phyloP scores from a whole-genome alignment of 2,888 invertebrate species.

The Exocentrus adspersus region DNA sequence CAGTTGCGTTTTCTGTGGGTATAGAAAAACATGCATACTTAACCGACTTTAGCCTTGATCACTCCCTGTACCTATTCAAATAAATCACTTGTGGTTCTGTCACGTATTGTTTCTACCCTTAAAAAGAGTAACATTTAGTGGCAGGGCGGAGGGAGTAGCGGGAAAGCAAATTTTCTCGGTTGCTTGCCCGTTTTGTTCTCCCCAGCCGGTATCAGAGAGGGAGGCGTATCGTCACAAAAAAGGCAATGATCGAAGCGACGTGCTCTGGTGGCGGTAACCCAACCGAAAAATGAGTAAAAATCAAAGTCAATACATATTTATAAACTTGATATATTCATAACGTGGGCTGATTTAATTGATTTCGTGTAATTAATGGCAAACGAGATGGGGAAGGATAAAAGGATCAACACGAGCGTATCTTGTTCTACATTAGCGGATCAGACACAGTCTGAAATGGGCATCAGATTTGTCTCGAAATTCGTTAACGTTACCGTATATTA shows the following conservation, averaged over 20 bases:
- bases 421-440: conserved; percentile 8
- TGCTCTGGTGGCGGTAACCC: conserved; percentile 50
- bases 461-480: too few relatives aligned
- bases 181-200: conserved; percentile 35
- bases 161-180: conserved; percentile 37
- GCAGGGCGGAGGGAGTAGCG: too few relatives aligned
- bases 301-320: conserved; percentile 55
- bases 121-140: conserved; percentile 33
- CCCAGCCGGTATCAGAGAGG: conserved; percentile 34
- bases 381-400: conserved; percentile 18
- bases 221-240: conserved; percentile 36
- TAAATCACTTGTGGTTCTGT: conserved; percentile 32
- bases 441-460: neutral
- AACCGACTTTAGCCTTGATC: neutral
- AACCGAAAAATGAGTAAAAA: conserved; percentile 57
- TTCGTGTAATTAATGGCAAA: conserved; percentile 39
- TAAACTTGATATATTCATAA: conserved; percentile 57
- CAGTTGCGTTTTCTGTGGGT: too few relatives aligned
- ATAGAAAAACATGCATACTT: too few relatives aligned
- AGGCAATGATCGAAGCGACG: conserved; percentile 49
- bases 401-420: conserved; percentile 6
- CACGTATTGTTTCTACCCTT: conserved; percentile 26
- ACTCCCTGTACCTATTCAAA: conserved; percentile 13
- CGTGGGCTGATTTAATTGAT: conserved; percentile 58
- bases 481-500: too few relatives aligned